phyloP scores from a whole-genome alignment of 1,140 invertebrate species.

The Ganaspis sp. region DNA sequence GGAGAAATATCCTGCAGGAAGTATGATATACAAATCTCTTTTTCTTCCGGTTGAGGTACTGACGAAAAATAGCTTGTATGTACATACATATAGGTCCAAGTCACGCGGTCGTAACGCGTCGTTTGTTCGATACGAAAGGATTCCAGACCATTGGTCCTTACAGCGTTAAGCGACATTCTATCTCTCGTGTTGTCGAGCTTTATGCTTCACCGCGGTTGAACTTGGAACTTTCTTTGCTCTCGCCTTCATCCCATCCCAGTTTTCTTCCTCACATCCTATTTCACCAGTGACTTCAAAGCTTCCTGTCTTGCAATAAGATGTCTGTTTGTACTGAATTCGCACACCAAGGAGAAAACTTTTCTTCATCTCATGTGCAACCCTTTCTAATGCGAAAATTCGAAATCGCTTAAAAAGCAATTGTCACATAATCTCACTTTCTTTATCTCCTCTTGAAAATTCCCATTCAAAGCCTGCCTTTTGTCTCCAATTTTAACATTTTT shows the following conservation, averaged over 20 bases:
- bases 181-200: constrained; percentile 57
- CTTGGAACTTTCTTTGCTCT: constrained; percentile 35
- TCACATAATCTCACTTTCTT: background rate
- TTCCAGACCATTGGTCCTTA: constrained; percentile 63
- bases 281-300: constrained; percentile 39
- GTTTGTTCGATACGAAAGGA: constrained; percentile 62
- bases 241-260: background rate
- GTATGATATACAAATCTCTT: background rate
- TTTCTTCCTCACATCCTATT: constrained; percentile 36
- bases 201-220: constrained; percentile 55
- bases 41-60: constrained; percentile 7
- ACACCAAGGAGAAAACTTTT: constrained; percentile 12
- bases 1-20: background rate
- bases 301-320: constrained; percentile 59
- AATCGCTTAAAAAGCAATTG: background rate
- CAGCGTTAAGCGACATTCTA: constrained; percentile 63
- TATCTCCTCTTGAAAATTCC: background rate
- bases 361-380: background rate
- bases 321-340: constrained; percentile 54
- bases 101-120: constrained; percentile 49
- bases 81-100: constrained; percentile 48
- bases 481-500: too few relatives aligned
- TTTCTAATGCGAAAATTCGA: background rate
- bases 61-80: constrained; percentile 55
- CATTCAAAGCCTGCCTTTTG: too few relatives aligned